Conservation (phyloP, 2,888 invertebrate species). For the Drepanosiphum platanoidis region DNA sequence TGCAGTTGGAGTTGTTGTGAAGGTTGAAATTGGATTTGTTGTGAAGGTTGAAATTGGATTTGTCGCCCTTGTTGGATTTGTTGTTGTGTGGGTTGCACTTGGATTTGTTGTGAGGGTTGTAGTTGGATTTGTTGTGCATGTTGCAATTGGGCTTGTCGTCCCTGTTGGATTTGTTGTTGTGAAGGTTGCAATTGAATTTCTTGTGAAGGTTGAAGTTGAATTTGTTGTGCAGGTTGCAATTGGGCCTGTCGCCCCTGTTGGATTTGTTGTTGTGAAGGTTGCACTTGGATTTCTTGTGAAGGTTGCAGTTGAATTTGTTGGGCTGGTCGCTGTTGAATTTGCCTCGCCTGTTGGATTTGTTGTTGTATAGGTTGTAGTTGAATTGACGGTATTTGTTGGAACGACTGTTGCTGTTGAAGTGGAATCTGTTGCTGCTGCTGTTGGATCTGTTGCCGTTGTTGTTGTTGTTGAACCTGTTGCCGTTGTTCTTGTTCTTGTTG, state of each 20-base stretch:
- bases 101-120: conserved; percentile 49
- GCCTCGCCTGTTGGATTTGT: too few species aligned
- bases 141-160: not conserved
- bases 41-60: not conserved
- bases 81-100: not conserved
- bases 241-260: conserved; percentile 61
- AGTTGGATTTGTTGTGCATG: conserved; percentile 17
- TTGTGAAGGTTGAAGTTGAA: conserved; percentile 24
- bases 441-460: conserved; percentile 63
- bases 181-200: too few species aligned
- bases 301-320: too few species aligned
- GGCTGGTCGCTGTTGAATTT: too few species aligned
- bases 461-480: conserved; percentile 64
- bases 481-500: conserved; percentile 19
- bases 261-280: too few species aligned
- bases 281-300: too few species aligned
- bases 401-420: too few species aligned
- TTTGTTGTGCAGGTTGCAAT: conserved; percentile 64
- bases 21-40: conserved; percentile 47
- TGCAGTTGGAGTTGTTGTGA: not conserved
- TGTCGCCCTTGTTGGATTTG: not conserved
- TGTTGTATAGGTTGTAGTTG: too few species aligned
- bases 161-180: not conserved
- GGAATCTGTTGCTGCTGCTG: not conserved
- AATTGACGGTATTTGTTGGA: too few species aligned